Evolutionary conservation across 2,888 invertebrate genomes (phyloP).

Genomic region (Trisateles emortualis): DNA sequence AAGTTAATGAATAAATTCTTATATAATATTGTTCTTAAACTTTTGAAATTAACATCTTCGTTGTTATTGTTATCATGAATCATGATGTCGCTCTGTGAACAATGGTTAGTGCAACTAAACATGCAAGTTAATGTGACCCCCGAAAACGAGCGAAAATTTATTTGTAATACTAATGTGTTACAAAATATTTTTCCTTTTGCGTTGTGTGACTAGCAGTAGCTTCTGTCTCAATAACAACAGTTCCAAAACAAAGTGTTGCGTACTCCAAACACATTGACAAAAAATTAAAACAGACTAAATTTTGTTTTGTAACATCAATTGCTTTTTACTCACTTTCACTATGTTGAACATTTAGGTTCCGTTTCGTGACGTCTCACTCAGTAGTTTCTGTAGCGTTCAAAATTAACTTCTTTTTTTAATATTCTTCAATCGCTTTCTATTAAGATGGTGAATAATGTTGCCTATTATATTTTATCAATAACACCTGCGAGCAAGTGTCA

Average conservation of each 20-base stretch:
- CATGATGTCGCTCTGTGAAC: constrained; percentile 62
- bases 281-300: constrained; percentile 48
- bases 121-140: constrained; percentile 70
- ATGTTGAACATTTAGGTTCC: constrained; percentile 71
- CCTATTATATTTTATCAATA: constrained; percentile 48
- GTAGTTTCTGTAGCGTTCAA: constrained; percentile 60
- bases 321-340: constrained; percentile 79
- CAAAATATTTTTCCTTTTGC: constrained; percentile 52
- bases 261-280: constrained; percentile 41
- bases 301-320: constrained; percentile 70
- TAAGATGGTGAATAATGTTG: constrained; percentile 57
- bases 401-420: constrained; percentile 60
- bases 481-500: not conserved
- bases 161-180: constrained; percentile 70
- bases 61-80: constrained; percentile 1
- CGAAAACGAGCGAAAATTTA: constrained; percentile 68
- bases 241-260: constrained; percentile 29
- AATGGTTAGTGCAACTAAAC: constrained; percentile 62
- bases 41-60: not conserved
- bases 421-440: constrained; percentile 69
- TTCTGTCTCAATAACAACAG: constrained; percentile 6
- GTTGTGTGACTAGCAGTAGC: constrained; percentile 7
- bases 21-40: not conserved
- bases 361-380: constrained; percentile 70
- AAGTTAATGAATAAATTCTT: no score